phyloP scores from a whole-genome alignment of 2,113 vertebrate species.

The Onychorhynchus coronatus region DNA sequence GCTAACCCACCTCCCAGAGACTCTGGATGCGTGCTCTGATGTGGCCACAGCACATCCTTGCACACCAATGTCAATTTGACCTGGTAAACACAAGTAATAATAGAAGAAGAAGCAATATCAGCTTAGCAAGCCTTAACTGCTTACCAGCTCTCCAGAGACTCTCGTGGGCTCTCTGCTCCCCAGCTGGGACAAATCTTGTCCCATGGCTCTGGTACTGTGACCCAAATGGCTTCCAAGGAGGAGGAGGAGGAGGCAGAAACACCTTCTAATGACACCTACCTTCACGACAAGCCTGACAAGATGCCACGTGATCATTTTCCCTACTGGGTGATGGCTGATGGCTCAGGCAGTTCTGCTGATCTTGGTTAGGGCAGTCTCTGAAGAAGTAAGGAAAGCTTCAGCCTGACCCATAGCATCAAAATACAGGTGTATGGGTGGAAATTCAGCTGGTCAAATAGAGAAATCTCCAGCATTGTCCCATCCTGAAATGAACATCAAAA shows the following conservation, averaged over 20 bases:
- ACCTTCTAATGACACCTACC: not conserved
- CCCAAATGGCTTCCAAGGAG: not conserved
- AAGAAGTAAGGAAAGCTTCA: not conserved
- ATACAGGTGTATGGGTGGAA: not conserved
- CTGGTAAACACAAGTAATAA: not conserved
- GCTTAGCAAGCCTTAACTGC: not conserved
- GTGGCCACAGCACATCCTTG: not conserved
- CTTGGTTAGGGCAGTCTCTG: not conserved
- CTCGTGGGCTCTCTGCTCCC: not conserved
- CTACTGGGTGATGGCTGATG: not conserved
- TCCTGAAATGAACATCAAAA: not conserved
- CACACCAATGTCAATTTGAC: conserved; percentile 10
- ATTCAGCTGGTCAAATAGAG: not conserved
- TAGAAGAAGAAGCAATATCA: not conserved
- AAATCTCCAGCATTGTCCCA: not conserved
- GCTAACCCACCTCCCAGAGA: not conserved
- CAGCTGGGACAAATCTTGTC: not conserved
- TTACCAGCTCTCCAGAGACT: not conserved
- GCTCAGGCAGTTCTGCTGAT: not conserved
- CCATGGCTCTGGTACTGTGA: not conserved
- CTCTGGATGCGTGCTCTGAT: not conserved
- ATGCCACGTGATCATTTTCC: not conserved
- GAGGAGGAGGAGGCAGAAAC: not conserved
- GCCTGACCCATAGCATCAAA: not conserved
- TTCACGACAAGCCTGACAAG: not conserved